Percentiles rank a stretch among this genome's conserved stretches.
Evolutionary conservation across 2,113 vertebrate genomes (phyloP).

Genomic region (Entomyzon cyanotis): DNA sequence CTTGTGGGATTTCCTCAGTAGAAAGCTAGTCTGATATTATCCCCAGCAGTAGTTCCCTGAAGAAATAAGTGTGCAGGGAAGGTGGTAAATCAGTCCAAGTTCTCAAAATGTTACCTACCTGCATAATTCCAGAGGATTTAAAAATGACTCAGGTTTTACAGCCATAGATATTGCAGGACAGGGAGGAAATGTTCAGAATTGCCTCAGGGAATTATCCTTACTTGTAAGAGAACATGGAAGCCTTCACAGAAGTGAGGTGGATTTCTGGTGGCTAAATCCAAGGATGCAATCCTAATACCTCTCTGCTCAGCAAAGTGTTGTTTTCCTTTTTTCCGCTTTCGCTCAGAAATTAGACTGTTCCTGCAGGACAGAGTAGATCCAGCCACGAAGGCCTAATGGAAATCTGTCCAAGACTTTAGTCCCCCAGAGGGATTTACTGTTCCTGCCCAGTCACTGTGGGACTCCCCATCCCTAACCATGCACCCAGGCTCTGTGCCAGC

Average conservation of each 20-base stretch:
- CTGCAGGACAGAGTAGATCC: not conserved
- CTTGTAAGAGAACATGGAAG: not conserved
- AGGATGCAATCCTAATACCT: not conserved
- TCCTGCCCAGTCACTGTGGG: not conserved
- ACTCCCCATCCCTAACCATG: fast-evolving
- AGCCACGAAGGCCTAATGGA: not conserved
- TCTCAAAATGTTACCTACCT: not conserved
- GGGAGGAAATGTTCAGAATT: not conserved
- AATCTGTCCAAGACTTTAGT: not conserved
- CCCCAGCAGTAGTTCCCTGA: not conserved
- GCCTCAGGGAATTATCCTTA: not conserved
- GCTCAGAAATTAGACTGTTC: not conserved
- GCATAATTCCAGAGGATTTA: not conserved
- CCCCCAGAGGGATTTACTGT: not conserved
- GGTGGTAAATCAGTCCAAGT: not conserved
- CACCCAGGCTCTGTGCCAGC: fast-evolving
- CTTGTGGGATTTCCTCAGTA: not conserved
- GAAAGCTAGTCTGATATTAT: not conserved
- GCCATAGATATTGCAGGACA: not conserved
- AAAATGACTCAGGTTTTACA: not conserved
- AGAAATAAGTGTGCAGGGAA: not conserved
- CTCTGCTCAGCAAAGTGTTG: not conserved
- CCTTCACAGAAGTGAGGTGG: not conserved
- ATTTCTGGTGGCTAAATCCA: not conserved
- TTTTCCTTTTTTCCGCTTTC: not conserved